These are phyloP conservation scores for Drosophila rufa DNA, from an alignment of 1,140 invertebrate genomes.

Conservation along the genomic window DNA sequence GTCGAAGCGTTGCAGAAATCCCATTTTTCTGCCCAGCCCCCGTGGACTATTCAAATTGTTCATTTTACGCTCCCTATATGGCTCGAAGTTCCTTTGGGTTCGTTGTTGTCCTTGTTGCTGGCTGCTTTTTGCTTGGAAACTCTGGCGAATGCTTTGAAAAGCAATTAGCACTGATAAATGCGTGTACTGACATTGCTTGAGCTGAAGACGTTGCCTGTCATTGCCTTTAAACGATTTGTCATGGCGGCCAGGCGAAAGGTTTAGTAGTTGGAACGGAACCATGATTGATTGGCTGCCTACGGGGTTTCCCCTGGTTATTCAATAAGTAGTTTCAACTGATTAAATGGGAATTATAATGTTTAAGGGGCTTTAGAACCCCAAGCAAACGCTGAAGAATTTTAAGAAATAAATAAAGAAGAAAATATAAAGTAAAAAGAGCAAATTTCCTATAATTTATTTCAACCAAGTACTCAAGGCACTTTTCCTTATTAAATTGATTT, in stretches of 20 bases:
- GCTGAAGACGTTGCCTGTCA: conserved; percentile 50
- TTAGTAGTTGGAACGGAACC: conserved; percentile 2
- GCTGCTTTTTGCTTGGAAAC: conserved; percentile 24
- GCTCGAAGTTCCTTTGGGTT: conserved; percentile 9
- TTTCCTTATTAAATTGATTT: neutral
- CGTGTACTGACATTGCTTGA: conserved; percentile 45
- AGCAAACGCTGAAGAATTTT: neutral
- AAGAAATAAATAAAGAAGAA: neutral
- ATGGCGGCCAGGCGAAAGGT: conserved; percentile 8
- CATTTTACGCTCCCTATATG: conserved; percentile 21
- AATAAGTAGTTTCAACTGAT: conserved; percentile 7
- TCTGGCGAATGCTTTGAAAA: conserved; percentile 61
- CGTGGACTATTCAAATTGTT: conserved; percentile 29
- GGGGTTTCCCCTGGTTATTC: neutral
- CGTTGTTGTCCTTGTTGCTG: conserved; percentile 4
- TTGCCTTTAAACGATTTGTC: conserved; percentile 48
- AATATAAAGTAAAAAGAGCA: neutral
- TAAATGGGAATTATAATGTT: neutral
- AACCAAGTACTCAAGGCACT: neutral
- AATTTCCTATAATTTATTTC: neutral
- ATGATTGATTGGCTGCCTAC: conserved; percentile 26
- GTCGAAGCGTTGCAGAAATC: conserved; percentile 56
- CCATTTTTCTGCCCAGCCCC: neutral
- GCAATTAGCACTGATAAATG: conserved; percentile 76
- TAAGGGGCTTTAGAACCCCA: neutral